phyloP scores from a whole-genome alignment of 2,888 invertebrate genomes.

The Drosophila phalerata region DNA sequence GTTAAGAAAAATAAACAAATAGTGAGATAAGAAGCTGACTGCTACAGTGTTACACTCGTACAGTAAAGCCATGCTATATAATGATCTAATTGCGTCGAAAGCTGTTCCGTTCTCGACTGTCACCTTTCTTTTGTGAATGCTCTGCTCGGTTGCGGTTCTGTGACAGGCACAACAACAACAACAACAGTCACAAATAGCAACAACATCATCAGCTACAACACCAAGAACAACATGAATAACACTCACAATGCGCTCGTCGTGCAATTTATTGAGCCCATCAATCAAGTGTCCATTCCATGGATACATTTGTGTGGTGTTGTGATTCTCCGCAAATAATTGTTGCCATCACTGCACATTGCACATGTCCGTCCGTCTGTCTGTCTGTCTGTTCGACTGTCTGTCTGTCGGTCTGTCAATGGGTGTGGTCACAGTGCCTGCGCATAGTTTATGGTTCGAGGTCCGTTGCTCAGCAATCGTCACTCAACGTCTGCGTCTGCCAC shows the following conservation, averaged over 20 bases:
- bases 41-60: neutral
- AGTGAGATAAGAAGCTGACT: conserved; percentile 12
- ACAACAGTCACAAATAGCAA: conserved; percentile 6
- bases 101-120: conserved; percentile 52
- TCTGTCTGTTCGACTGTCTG: conserved; percentile 12
- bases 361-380: conserved; percentile 15
- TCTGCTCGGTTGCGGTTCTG: conserved; percentile 18
- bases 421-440: conserved; percentile 71
- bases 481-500: conserved; percentile 67
- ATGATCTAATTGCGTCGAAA: conserved; percentile 62
- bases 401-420: conserved; percentile 66
- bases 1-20: too few species aligned
- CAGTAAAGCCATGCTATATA: conserved; percentile 15
- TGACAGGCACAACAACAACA: conserved; percentile 35
- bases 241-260: conserved; percentile 59
- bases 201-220: conserved; percentile 25
- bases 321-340: conserved; percentile 77
- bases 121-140: conserved; percentile 45
- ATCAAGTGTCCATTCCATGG: conserved; percentile 72
- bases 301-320: conserved; percentile 66
- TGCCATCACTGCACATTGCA: conserved; percentile 68
- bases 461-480: conserved; percentile 71
- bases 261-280: conserved; percentile 80
- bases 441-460: conserved; percentile 55
- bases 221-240: conserved; percentile 46